Evolutionary conservation across 64 coral and sea anemone genomes (phyloP), one percentile per base, ranked within the genome.

Genomic region (Porites lutea): DNA sequence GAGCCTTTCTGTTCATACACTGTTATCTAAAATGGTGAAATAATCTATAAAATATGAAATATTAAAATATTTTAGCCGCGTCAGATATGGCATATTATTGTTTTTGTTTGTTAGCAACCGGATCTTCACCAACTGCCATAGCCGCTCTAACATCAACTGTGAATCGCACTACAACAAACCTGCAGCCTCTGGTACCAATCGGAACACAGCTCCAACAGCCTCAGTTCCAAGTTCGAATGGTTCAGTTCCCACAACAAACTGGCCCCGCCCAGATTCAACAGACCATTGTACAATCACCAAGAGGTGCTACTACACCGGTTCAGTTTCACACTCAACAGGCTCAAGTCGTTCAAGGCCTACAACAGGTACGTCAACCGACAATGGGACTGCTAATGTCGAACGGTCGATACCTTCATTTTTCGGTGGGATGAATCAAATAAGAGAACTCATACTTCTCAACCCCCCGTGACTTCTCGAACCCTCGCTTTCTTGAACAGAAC

Each of bases 101-200:
- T 9, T 5, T 57, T 3, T 9, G 7, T 57, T 57, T 57, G 7
- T 57, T 49, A 84, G 81, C 62, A 9, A 50, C 81, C 22, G 81
- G 81, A 48, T 66, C 81, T 66, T 84, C 81, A 52, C 61, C 81
- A 52, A 84, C 81, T 21, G 81, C 81, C 47, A 84, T 84, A 52
- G 81, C 81, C n/a, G 69, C 89, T n/a, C 48, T 92, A 44, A 75
- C 72, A 12, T 92, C 90, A 8, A 84, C 53, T 8, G 91, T 93
- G 27, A 93, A 93, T 71, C 91, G 91, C 23, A 86, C 71, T 52
- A 87, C 91, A 2, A 83, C 78, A 87, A 93, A 86, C 20, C 83
- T 93, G 0, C 91, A 93, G 52, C 91, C 91, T 37, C 61, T 93
- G 16, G 91, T 93, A 52, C 90, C 90, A 63, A 83, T 91, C 68